phyloP scores from a whole-genome alignment of 2,888 invertebrate species.

The Andrena bicolor region DNA sequence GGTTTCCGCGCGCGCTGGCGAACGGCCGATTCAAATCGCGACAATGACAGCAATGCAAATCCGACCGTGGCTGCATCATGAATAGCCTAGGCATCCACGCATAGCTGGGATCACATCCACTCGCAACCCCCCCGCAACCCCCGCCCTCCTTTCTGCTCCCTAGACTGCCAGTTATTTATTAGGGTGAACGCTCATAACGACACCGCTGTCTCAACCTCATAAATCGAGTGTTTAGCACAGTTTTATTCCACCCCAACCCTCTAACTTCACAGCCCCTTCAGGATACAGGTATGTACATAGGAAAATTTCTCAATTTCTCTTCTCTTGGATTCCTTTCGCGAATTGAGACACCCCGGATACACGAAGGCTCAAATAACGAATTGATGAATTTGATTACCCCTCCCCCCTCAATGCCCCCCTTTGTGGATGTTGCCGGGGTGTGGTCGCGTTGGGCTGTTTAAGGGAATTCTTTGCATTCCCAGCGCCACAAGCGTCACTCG shows the following conservation, averaged over 20 bases:
- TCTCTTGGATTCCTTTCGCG: too few relatives aligned
- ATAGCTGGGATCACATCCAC: slow-evolving; percentile 59
- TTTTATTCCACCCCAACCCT: slow-evolving; percentile 33
- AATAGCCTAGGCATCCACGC: slow-evolving; percentile 67
- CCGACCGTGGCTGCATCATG: slow-evolving; percentile 56
- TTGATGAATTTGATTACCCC: slow-evolving; percentile 2
- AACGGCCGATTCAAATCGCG: slow-evolving; percentile 68
- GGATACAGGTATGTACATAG: too few relatives aligned
- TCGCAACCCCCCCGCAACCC: slow-evolving; percentile 12
- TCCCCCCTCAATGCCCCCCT: not conserved
- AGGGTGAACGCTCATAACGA: slow-evolving; percentile 46
- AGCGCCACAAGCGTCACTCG: not conserved
- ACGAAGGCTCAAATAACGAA: not conserved
- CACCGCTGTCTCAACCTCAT: slow-evolving; percentile 60
- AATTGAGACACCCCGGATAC: too few relatives aligned
- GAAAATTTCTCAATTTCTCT: not conserved
- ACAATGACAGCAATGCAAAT: slow-evolving; percentile 75
- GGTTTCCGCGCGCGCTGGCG: slow-evolving; percentile 32
- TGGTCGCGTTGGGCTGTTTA: not conserved
- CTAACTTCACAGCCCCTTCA: too few relatives aligned
- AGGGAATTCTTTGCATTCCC: slow-evolving; percentile 15
- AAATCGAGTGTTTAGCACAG: slow-evolving; percentile 69
- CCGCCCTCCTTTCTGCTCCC: slow-evolving; percentile 31
- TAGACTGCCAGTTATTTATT: slow-evolving; percentile 72
- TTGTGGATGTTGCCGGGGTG: not conserved